A percentile compares a stretch with the other conserved stretches of the same genome.
Conservation (phyloP, 2,888 invertebrate genomes). For the Sycophila texana region DNA sequence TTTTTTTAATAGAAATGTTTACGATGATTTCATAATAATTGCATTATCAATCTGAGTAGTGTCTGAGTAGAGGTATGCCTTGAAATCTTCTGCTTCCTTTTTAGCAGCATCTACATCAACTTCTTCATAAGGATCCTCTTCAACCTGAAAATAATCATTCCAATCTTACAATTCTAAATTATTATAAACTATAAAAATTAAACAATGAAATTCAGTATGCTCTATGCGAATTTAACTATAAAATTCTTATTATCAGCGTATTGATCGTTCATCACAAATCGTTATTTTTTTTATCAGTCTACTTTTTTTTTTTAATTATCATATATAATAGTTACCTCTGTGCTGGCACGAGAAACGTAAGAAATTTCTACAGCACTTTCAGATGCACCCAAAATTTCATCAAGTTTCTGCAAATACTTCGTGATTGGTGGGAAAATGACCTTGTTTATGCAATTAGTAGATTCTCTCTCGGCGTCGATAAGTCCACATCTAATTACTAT, state of each 20-base stretch:
- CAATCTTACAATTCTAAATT: too few species aligned
- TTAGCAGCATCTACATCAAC: too few species aligned
- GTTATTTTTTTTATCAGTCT: background rate
- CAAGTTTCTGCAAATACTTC: constrained; percentile 45
- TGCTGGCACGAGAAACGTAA: background rate
- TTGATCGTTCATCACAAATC: too few species aligned
- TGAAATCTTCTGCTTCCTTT: too few species aligned
- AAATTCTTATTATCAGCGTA: background rate
- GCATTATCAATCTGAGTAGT: too few species aligned
- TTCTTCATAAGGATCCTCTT: too few species aligned
- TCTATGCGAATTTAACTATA: background rate
- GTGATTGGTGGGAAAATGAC: constrained; percentile 29
- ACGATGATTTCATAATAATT: too few species aligned
- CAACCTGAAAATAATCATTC: too few species aligned
- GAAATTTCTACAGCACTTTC: constrained; percentile 31
- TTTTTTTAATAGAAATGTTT: too few species aligned
- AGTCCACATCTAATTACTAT: constrained; percentile 50
- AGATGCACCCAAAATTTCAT: constrained; percentile 42
- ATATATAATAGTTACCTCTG: constrained; percentile 33
- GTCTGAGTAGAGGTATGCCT: too few species aligned
- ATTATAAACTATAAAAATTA: too few species aligned
- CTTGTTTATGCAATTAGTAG: background rate
- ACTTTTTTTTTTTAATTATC: background rate
- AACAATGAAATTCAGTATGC: background rate
- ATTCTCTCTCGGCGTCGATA: background rate